phyloP scores from a whole-genome alignment of 2,113 vertebrate genomes.

The Brevimyrus niger region DNA sequence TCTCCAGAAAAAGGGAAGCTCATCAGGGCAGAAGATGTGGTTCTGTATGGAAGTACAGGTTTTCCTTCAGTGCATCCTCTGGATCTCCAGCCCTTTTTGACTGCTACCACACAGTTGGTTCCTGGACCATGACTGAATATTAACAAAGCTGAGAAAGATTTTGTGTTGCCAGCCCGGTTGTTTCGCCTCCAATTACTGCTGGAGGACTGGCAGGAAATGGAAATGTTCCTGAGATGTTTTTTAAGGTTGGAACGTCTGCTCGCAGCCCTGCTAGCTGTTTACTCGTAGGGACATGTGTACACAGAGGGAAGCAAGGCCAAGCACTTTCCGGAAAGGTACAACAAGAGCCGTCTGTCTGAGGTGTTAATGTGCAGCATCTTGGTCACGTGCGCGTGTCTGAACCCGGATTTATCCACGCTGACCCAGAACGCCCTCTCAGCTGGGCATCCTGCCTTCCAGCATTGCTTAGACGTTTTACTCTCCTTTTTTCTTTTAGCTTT shows the following conservation, averaged over 20 bases:
- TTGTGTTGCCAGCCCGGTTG: neutral
- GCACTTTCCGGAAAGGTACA: neutral
- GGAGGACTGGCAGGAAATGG: neutral
- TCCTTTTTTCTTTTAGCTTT: neutral
- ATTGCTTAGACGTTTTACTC: neutral
- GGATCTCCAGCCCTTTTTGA: neutral
- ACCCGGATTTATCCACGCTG: neutral
- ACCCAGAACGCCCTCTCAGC: neutral
- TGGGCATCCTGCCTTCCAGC: neutral
- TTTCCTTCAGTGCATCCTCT: neutral
- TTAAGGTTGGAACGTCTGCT: neutral
- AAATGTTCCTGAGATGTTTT: neutral
- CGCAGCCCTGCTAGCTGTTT: neutral
- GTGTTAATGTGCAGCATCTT: neutral
- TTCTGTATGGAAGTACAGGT: neutral
- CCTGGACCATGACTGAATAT: neutral
- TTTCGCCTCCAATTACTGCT: neutral
- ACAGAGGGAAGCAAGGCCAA: neutral
- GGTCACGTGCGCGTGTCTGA: neutral
- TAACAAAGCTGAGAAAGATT: neutral
- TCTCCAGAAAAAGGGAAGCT: slow-evolving; percentile 23
- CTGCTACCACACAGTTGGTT: neutral
- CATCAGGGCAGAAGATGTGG: neutral
- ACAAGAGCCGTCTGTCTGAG: neutral
- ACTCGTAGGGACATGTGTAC: neutral